Evolutionary conservation across 2,113 vertebrate genomes (phyloP).

Genomic region (Pollachius pollachius): DNA sequence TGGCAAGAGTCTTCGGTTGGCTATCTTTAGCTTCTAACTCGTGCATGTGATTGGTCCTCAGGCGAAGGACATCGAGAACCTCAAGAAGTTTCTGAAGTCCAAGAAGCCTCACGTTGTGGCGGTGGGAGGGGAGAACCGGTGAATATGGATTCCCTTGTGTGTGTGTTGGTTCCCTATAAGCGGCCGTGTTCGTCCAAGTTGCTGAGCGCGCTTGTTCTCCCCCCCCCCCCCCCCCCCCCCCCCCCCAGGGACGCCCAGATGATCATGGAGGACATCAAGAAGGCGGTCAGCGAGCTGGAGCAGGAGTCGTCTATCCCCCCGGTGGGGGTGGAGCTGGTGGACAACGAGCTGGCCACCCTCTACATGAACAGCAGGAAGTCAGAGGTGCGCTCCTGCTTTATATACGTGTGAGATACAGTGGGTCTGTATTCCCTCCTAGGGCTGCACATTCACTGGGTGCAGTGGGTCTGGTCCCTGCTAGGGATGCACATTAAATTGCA

Average conservation of each 20-base stretch:
- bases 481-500: no score
- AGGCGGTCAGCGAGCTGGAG: constrained; percentile 90
- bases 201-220: no score
- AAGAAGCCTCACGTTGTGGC: constrained; percentile 97
- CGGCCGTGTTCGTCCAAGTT: no score
- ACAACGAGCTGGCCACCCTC: constrained; percentile 91
- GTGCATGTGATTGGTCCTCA: constrained; percentile 42
- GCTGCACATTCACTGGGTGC: no score
- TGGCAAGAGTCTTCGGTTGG: no score
- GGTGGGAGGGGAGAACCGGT: constrained; percentile 93
- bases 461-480: no score
- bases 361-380: constrained; percentile 99
- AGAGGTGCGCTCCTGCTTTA: constrained; percentile 76
- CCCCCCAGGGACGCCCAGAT: constrained; percentile 89
- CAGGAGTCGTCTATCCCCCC: constrained; percentile 92
- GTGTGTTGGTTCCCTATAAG: no score
- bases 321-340: constrained; percentile 91
- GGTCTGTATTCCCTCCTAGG: no score
- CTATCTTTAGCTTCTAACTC: not conserved
- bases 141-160: constrained; percentile 11
- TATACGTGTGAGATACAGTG: not conserved
- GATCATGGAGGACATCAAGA: constrained; percentile 97
- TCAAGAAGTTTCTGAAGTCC: constrained; percentile 91
- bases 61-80: constrained; percentile 90
- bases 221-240: no score